These are phyloP conservation scores for Emmelina monodactyla DNA, from an alignment of 2,888 invertebrate species.

Conservation along the genomic window DNA sequence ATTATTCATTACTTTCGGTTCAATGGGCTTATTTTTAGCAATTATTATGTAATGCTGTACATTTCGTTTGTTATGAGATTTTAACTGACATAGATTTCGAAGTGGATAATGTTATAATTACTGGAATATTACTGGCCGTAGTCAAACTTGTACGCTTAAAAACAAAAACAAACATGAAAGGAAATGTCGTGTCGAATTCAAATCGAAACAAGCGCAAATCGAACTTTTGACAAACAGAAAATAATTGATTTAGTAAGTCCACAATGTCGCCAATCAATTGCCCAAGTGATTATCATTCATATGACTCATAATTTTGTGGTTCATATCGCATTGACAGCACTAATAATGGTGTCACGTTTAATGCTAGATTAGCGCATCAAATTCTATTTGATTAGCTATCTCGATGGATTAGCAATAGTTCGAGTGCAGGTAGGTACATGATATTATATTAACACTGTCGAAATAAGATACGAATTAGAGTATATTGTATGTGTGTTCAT, in stretches of 20 bases:
- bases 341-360: slow-evolving; percentile 30
- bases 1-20: slow-evolving; percentile 47
- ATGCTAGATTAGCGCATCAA: slow-evolving; percentile 31
- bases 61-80: neutral
- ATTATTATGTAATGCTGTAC: slow-evolving; percentile 18
- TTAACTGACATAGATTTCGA: neutral
- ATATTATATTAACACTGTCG: no score
- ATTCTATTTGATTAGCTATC: slow-evolving; percentile 33
- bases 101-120: neutral
- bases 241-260: neutral
- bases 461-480: no score
- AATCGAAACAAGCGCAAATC: slow-evolving; percentile 7
- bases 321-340: slow-evolving; percentile 24
- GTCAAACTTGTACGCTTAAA: neutral
- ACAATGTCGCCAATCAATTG: slow-evolving; percentile 32
- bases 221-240: slow-evolving; percentile 15
- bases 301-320: slow-evolving; percentile 41
- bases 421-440: no score
- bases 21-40: slow-evolving; percentile 25
- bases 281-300: slow-evolving; percentile 34
- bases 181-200: neutral
- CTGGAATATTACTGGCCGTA: neutral
- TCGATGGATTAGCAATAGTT: slow-evolving; percentile 19
- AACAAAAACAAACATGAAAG: neutral
- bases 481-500: no score